A percentile compares a stretch with the other conserved stretches of the same genome.
Conservation (phyloP, 2,797 vertebrate species). For the Atherinosoma microstoma region DNA sequence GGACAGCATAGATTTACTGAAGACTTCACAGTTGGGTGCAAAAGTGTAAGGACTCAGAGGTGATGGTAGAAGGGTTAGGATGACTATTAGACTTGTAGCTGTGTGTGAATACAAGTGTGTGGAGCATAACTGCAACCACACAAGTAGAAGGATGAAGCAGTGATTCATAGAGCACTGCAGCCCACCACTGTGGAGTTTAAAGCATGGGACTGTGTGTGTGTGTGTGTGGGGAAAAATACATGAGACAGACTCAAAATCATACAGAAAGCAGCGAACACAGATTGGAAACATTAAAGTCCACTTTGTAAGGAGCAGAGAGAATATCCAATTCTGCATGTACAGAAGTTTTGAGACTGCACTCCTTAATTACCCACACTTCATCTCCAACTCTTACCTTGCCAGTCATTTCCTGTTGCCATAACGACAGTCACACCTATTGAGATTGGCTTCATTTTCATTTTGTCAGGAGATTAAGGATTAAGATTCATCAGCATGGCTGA, state of each 20-base stretch:
- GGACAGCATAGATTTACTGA: slow-evolving; percentile 18
- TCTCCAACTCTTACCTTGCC: slow-evolving; percentile 41
- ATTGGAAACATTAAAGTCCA: slow-evolving; percentile 12
- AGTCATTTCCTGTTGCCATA: slow-evolving; percentile 71
- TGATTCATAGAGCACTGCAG: slow-evolving; percentile 65
- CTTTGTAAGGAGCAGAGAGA: neutral
- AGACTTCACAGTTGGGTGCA: slow-evolving; percentile 38
- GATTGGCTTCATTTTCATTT: slow-evolving; percentile 49
- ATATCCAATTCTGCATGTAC: neutral
- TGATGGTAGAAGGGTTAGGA: slow-evolving; percentile 33
- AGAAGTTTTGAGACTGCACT: neutral
- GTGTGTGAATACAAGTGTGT: slow-evolving; percentile 55
- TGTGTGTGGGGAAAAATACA: neutral
- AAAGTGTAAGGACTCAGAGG: slow-evolving; percentile 43
- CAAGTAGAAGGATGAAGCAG: slow-evolving; percentile 47
- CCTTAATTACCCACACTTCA: slow-evolving; percentile 43
- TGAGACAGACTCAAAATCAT: slow-evolving; percentile 11
- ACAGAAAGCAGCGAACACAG: neutral
- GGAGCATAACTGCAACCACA: slow-evolving; percentile 51
- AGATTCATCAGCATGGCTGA: slow-evolving; percentile 60
- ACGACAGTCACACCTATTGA: slow-evolving; percentile 54
- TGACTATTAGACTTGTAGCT: slow-evolving; percentile 41
- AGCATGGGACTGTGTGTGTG: too few species aligned
- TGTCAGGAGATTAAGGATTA: slow-evolving; percentile 60
- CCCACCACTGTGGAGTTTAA: slow-evolving; percentile 55